Percentiles rank a stretch among this genome's conserved stretches.
Conservation (phyloP, 2,113 vertebrate genomes). For the Acrocephalus kingi region DNA sequence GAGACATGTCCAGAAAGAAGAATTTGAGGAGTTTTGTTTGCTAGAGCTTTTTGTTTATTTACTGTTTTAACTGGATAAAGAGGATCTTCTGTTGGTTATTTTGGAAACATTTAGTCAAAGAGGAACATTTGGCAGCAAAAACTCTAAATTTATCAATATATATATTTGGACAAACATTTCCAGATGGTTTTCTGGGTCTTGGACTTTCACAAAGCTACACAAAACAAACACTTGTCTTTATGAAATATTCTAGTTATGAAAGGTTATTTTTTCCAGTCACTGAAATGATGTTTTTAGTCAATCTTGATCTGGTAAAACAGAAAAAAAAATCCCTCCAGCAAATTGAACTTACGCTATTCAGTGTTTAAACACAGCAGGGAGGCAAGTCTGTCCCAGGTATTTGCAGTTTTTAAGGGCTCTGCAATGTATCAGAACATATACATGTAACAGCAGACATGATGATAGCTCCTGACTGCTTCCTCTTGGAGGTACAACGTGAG, state of each 20-base stretch:
- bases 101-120: slow-evolving; percentile 29
- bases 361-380: slow-evolving; percentile 21
- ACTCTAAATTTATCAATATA: slow-evolving; percentile 44
- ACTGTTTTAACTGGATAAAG: neutral
- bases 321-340: neutral
- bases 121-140: slow-evolving; percentile 36
- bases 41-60: slow-evolving; percentile 18
- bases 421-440: neutral
- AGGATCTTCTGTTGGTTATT: neutral
- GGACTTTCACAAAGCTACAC: slow-evolving; percentile 16
- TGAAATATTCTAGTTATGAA: slow-evolving; percentile 29
- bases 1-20: neutral
- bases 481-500: neutral
- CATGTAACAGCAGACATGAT: accelerated
- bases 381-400: neutral
- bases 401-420: neutral
- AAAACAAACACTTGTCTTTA: slow-evolving; percentile 21
- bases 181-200: slow-evolving; percentile 27
- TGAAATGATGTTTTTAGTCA: slow-evolving; percentile 20
- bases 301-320: neutral
- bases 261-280: slow-evolving; percentile 18
- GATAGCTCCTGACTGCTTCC: neutral
- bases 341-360: slow-evolving; percentile 9
- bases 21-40: neutral
- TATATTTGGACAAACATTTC: slow-evolving; percentile 50